These are phyloP conservation scores for Lepisosteus osseus DNA, from an alignment of 2,113 vertebrate genomes.

Conservation along the genomic window DNA sequence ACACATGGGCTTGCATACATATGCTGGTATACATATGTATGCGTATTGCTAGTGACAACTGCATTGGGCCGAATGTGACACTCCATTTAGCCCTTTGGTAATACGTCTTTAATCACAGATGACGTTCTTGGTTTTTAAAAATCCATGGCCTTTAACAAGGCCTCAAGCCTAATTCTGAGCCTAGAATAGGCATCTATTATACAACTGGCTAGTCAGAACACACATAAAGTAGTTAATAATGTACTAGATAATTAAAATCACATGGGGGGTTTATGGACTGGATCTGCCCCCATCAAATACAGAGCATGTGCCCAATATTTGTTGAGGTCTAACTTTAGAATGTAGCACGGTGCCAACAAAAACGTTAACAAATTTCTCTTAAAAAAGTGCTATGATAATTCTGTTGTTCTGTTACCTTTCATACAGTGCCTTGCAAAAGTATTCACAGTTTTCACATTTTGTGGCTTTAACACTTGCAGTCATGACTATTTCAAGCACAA, in stretches of 20 bases:
- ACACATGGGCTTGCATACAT: constrained; percentile 37
- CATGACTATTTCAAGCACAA: too few relatives aligned
- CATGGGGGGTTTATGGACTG: constrained; percentile 66
- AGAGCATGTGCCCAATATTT: neutral
- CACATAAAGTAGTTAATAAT: constrained; percentile 72
- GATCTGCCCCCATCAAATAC: constrained; percentile 44
- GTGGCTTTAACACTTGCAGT: too few relatives aligned
- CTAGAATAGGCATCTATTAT: constrained; percentile 46
- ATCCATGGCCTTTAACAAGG: constrained; percentile 57
- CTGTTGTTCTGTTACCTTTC: too few relatives aligned
- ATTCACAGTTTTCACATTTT: too few relatives aligned
- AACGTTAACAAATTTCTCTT: constrained; percentile 19
- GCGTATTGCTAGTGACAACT: constrained; percentile 16
- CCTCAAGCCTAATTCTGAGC: constrained; percentile 61
- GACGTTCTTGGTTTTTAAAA: constrained; percentile 57
- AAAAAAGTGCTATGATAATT: too few relatives aligned
- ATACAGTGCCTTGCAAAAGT: too few relatives aligned
- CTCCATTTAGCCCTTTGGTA: neutral
- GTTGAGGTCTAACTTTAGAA: constrained; percentile 53
- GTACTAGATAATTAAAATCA: constrained; percentile 73
- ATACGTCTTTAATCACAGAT: constrained; percentile 54
- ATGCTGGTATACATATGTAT: constrained; percentile 48
- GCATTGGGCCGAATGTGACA: neutral
- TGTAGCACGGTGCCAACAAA: constrained; percentile 52
- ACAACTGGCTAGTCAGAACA: constrained; percentile 57